These are phyloP conservation scores for Chouioia cunea DNA, from an alignment of 2,888 invertebrate species.

Conservation along the genomic window DNA sequence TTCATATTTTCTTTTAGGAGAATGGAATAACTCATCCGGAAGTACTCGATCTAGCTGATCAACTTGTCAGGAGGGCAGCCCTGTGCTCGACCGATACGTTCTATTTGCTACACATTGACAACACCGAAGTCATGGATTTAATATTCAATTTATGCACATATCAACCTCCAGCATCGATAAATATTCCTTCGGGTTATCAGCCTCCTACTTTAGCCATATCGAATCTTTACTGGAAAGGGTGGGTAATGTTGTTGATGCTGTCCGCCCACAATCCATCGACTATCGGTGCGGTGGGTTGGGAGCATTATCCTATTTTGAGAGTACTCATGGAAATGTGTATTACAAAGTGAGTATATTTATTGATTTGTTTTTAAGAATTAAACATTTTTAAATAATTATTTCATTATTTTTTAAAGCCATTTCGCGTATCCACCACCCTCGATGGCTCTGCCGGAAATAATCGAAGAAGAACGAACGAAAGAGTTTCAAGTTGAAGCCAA, in stretches of 20 bases:
- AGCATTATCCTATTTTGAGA: constrained; percentile 89
- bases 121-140: constrained; percentile 88
- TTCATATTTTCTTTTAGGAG: constrained; percentile 72
- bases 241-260: constrained; percentile 88
- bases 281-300: constrained; percentile 90
- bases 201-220: constrained; percentile 92
- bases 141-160: constrained; percentile 92
- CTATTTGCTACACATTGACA: constrained; percentile 81
- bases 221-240: constrained; percentile 95
- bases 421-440: constrained; percentile 81
- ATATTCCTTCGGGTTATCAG: constrained; percentile 84
- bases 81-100: constrained; percentile 80
- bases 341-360: constrained; percentile 78
- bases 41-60: constrained; percentile 87
- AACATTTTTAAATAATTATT: not conserved
- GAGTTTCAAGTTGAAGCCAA: constrained; percentile 78
- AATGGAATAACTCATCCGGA: constrained; percentile 86
- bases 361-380: too few species aligned
- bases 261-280: constrained; percentile 92
- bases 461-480: constrained; percentile 74
- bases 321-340: constrained; percentile 97
- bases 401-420: constrained; percentile 70
- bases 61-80: constrained; percentile 87
- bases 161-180: constrained; percentile 92
- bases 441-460: constrained; percentile 72